phyloP scores from a whole-genome alignment of 2,113 vertebrate species.

The Leucosticte australis region DNA sequence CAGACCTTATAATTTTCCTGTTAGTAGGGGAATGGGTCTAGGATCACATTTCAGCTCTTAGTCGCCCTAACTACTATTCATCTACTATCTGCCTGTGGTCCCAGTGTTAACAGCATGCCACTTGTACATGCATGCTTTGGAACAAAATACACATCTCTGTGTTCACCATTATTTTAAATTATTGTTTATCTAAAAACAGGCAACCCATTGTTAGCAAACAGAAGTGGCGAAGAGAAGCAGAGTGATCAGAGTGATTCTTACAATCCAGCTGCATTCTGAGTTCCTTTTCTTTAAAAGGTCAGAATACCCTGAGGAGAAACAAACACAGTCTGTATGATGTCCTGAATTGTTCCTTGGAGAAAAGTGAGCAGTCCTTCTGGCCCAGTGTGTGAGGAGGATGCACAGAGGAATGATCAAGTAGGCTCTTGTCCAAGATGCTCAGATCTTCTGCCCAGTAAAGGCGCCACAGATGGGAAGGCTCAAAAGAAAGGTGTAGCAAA shows the following conservation, averaged over 20 bases:
- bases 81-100: not conserved
- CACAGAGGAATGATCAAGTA: not conserved
- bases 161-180: not conserved
- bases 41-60: not conserved
- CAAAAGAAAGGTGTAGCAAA: not conserved
- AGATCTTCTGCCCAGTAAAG: not conserved
- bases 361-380: not conserved
- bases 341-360: constrained; percentile 8
- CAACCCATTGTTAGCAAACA: not conserved
- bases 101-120: not conserved
- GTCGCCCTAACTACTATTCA: not conserved
- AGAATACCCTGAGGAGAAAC: not conserved
- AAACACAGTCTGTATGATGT: not conserved
- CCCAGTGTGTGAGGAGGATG: not conserved
- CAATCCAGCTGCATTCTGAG: constrained; percentile 18
- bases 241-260: not conserved
- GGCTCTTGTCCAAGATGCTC: not conserved
- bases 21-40: not conserved
- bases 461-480: not conserved
- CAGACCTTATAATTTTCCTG: not conserved
- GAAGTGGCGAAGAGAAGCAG: not conserved
- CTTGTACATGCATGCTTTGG: not conserved
- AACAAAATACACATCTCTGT: not conserved
- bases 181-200: not conserved
- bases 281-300: constrained; percentile 1